Percentiles rank a stretch among this genome's conserved stretches.
Conservation (phyloP, 2,888 invertebrate species). For the Chouioia cunea region DNA sequence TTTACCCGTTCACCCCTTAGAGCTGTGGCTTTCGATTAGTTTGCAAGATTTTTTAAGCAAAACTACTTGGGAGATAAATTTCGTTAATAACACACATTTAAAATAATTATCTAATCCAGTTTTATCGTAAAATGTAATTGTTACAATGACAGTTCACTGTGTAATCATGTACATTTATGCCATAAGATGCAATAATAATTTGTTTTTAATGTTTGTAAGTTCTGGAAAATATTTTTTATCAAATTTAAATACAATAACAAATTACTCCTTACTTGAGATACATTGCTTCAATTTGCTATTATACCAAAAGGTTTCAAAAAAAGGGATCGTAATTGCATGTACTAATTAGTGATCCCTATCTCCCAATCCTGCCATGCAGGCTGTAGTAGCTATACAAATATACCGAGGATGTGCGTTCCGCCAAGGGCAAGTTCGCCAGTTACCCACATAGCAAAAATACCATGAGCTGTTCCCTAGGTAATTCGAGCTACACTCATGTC, state of each 20-base stretch:
- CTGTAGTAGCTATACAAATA: constrained; percentile 68
- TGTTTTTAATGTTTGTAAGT: neutral
- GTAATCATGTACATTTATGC: neutral
- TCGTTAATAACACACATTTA: too few relatives aligned
- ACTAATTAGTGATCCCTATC: constrained; percentile 65
- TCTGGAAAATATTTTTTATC: neutral
- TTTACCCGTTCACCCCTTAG: too few relatives aligned
- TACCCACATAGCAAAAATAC: constrained; percentile 65
- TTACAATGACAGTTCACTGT: neutral
- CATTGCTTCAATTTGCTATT: constrained; percentile 43
- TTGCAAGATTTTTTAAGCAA: neutral
- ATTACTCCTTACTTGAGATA: constrained; percentile 15
- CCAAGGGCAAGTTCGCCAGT: constrained; percentile 68
- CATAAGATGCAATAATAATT: neutral
- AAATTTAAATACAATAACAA: neutral
- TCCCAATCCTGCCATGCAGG: constrained; percentile 67
- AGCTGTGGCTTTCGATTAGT: neutral
- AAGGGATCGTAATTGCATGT: constrained; percentile 60
- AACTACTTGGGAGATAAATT: too few relatives aligned
- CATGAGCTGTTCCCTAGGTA: constrained; percentile 59
- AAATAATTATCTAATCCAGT: neutral
- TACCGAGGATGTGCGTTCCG: constrained; percentile 68
- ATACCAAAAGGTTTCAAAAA: constrained; percentile 47
- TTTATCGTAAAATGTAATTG: neutral
- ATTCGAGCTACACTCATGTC: constrained; percentile 58